These are phyloP conservation scores for Hemicrepidius hirtus DNA, from an alignment of 2,888 invertebrate genomes.

Conservation along the genomic window DNA sequence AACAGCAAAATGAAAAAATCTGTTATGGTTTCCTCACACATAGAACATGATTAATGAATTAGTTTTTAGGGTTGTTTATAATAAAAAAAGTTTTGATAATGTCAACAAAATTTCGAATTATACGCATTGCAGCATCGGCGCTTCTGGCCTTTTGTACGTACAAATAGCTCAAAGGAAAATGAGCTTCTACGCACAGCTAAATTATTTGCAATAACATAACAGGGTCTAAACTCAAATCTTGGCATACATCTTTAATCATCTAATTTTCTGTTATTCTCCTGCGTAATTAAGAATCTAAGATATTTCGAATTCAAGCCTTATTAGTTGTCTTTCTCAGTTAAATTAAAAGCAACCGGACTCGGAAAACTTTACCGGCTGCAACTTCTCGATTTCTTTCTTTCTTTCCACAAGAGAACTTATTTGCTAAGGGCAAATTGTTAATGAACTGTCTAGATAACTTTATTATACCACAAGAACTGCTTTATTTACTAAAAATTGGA, in stretches of 20 bases:
- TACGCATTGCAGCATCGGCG: slow-evolving; percentile 8
- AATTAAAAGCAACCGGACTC: too few species aligned
- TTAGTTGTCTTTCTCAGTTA: background rate
- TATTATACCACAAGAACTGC: background rate
- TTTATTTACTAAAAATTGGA: too few species aligned
- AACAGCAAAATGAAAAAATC: slow-evolving; percentile 7
- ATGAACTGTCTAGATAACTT: background rate
- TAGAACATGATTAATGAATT: too few species aligned
- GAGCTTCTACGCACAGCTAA: background rate
- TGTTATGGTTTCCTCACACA: background rate
- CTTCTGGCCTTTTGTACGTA: background rate
- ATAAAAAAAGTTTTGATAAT: background rate
- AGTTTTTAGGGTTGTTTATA: too few species aligned
- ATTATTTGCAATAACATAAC: background rate
- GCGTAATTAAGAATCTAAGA: too few species aligned
- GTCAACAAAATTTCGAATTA: slow-evolving; percentile 5
- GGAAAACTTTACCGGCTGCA: too few species aligned
- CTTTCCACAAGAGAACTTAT: background rate
- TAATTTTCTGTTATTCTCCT: slow-evolving; percentile 1
- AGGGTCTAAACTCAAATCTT: background rate
- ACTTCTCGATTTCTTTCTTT: too few species aligned
- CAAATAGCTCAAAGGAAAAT: slow-evolving; percentile 12
- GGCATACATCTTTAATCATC: background rate
- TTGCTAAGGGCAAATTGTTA: background rate
- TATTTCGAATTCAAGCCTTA: too few species aligned